Percentiles rank a stretch among this genome's conserved stretches.
Conservation (phyloP, 2,888 invertebrate genomes). For the Allophyes oxyacanthae region DNA sequence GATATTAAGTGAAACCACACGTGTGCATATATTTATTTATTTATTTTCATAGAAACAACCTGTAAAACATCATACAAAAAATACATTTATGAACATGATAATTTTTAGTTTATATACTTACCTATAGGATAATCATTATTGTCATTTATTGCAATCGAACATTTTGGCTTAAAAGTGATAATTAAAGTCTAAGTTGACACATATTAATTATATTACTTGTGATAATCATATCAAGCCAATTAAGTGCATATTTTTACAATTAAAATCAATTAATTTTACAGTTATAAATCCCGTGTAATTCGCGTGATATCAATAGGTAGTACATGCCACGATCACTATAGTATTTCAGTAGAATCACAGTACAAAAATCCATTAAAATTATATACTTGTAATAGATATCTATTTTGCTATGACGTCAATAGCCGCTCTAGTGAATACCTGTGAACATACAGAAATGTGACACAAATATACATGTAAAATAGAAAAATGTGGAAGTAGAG, state of each 20-base stretch:
- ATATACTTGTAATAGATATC: constrained; percentile 1
- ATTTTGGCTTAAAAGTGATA: no score
- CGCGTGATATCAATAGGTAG: neutral
- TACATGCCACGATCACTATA: constrained; percentile 8
- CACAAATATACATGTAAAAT: constrained; percentile 24
- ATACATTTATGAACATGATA: neutral
- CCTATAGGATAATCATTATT: neutral
- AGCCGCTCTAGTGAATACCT: constrained; percentile 23
- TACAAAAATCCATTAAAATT: constrained; percentile 8
- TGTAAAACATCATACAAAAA: constrained; percentile 1
- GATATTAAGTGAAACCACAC: constrained; percentile 23
- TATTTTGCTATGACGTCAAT: constrained; percentile 1
- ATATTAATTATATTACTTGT: neutral
- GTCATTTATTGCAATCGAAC: constrained; percentile 13
- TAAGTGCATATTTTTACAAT: neutral
- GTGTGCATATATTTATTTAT: constrained; percentile 10
- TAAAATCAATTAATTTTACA: constrained; percentile 1
- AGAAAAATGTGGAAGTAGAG: constrained; percentile 21
- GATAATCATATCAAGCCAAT: constrained; percentile 6
- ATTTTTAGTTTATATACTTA: constrained; percentile 1
- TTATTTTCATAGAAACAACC: neutral
- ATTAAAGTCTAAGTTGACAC: no score
- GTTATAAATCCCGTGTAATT: constrained; percentile 6
- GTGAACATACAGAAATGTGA: constrained; percentile 30
- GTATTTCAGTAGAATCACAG: neutral